phyloP scores from a whole-genome alignment of 64 coral and sea anemone genomes.

The Orbicella faveolata region DNA sequence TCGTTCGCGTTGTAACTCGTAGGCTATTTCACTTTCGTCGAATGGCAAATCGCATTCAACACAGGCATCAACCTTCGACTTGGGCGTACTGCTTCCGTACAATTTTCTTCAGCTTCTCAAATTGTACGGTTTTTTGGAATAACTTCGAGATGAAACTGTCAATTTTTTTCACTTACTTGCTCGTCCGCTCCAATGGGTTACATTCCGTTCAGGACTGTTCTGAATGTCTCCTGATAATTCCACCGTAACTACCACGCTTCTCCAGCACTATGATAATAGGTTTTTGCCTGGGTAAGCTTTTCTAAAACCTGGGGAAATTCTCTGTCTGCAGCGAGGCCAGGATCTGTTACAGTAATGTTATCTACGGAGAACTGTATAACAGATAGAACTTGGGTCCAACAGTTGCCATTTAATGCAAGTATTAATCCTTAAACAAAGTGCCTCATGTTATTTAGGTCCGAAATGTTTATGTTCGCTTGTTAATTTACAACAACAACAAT shows the following conservation, averaged over 20 bases:
- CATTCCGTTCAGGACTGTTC: background rate
- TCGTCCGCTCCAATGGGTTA: background rate
- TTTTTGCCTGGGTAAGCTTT: too few species aligned
- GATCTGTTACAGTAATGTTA: too few species aligned
- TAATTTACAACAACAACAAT: too few species aligned
- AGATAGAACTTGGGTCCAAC: too few species aligned
- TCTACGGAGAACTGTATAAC: too few species aligned
- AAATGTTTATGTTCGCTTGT: too few species aligned
- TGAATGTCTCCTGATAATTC: background rate
- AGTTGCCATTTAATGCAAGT: too few species aligned
- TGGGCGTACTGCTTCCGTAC: background rate
- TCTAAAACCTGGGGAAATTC: too few species aligned
- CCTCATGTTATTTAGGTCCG: too few species aligned
- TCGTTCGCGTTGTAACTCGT: background rate
- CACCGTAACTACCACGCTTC: background rate
- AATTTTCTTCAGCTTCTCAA: background rate
- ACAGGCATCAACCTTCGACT: background rate
- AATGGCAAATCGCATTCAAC: background rate
- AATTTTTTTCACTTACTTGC: background rate
- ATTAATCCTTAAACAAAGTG: too few species aligned
- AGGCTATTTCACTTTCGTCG: constrained; percentile 1
- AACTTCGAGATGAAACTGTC: background rate
- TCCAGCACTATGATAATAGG: background rate
- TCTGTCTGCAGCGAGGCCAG: too few species aligned
- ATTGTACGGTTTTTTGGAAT: background rate